Evolutionary conservation across 1,140 invertebrate genomes (phyloP).

Genomic region (Sarcophaga peregrina): DNA sequence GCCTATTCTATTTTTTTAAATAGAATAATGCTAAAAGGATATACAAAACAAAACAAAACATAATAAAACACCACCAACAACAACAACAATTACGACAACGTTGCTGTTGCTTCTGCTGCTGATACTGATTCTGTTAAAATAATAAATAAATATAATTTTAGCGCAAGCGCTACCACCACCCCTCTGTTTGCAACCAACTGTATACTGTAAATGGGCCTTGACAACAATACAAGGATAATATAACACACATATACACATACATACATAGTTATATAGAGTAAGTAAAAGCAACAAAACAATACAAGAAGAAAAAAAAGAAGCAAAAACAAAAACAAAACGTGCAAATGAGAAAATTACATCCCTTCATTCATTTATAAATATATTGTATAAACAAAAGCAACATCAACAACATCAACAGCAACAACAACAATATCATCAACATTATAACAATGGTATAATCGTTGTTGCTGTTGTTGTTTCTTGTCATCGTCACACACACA

Average conservation of each 20-base stretch:
- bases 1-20: slow-evolving; percentile 45
- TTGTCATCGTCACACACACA: background rate
- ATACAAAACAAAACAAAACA: slow-evolving; percentile 39
- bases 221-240: slow-evolving; percentile 30
- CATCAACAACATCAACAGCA: slow-evolving; percentile 23
- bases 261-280: slow-evolving; percentile 11
- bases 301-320: background rate
- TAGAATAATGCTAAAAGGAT: slow-evolving; percentile 37
- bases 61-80: slow-evolving; percentile 8
- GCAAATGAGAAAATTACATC: slow-evolving; percentile 67
- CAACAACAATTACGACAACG: slow-evolving; percentile 18
- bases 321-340: slow-evolving; percentile 54
- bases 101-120: slow-evolving; percentile 27
- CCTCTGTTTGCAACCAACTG: slow-evolving; percentile 12
- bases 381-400: slow-evolving; percentile 20
- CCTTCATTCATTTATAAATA: slow-evolving; percentile 64
- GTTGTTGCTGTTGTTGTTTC: background rate
- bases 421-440: slow-evolving; percentile 41
- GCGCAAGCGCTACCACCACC: slow-evolving; percentile 48
- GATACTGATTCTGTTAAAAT: slow-evolving; percentile 46
- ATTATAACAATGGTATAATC: slow-evolving; percentile 2
- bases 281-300: slow-evolving; percentile 19
- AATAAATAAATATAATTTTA: slow-evolving; percentile 53
- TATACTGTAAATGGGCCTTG: slow-evolving; percentile 23
- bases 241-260: slow-evolving; percentile 9